These are phyloP conservation scores for Cordilura impudica DNA, from an alignment of 2,888 invertebrate species.

Conservation along the genomic window DNA sequence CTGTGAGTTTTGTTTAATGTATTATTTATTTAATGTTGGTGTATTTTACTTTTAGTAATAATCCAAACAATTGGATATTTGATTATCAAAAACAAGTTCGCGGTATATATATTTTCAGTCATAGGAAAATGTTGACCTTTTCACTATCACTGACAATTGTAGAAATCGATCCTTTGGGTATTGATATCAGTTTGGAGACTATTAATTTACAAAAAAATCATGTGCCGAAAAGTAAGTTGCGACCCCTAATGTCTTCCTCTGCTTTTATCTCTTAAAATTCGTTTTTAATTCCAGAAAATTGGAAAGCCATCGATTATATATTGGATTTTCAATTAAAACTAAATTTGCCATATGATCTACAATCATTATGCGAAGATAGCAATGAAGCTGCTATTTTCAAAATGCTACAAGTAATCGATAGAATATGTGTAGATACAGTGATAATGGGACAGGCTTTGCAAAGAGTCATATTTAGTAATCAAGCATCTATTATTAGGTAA, in stretches of 20 bases:
- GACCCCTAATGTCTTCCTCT: neutral
- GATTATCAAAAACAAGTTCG: conserved; percentile 65
- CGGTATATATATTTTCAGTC: conserved; percentile 48
- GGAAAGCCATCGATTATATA: conserved; percentile 66
- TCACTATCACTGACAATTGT: conserved; percentile 64
- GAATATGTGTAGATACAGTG: conserved; percentile 56
- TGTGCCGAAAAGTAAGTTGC: conserved; percentile 51
- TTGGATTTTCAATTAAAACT: conserved; percentile 69
- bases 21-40: neutral
- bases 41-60: conserved; percentile 28
- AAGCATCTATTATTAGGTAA: conserved; percentile 67
- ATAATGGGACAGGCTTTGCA: conserved; percentile 60
- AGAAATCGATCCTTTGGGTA: conserved; percentile 60
- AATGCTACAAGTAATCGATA: conserved; percentile 66
- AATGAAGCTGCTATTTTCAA: conserved; percentile 56
- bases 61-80: conserved; percentile 69
- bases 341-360: conserved; percentile 66
- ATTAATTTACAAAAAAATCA: conserved; percentile 45
- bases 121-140: conserved; percentile 50
- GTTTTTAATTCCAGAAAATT: conserved; percentile 49
- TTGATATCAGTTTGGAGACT: conserved; percentile 58
- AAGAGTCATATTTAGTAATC: conserved; percentile 50
- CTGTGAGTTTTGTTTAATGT: neutral
- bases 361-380: conserved; percentile 48
- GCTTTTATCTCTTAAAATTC: neutral